phyloP scores from a whole-genome alignment of 2,113 vertebrate genomes.

The Zosterops japonicus region DNA sequence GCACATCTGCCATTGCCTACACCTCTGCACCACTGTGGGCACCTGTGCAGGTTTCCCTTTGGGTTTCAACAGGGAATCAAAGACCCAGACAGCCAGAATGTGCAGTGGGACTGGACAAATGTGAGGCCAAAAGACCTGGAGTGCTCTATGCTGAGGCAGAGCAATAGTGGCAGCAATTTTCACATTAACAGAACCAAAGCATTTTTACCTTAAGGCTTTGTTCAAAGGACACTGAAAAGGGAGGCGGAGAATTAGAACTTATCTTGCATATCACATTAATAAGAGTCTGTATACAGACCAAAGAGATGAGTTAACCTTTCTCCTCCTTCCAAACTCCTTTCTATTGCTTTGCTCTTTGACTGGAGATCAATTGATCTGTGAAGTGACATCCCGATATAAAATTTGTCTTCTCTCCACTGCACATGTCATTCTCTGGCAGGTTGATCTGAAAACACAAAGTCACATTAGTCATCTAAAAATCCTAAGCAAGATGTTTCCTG shows the following conservation, averaged over 20 bases:
- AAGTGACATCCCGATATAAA: background rate
- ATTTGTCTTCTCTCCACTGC: background rate
- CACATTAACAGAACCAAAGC: background rate
- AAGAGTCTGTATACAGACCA: background rate
- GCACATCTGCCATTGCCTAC: background rate
- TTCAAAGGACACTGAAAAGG: background rate
- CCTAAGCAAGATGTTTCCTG: background rate
- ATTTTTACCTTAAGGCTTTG: background rate
- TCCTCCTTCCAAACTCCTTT: background rate
- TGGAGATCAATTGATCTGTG: background rate
- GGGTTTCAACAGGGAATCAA: background rate
- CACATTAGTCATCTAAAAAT: background rate
- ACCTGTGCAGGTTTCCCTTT: background rate
- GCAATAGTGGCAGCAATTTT: background rate
- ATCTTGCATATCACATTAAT: background rate
- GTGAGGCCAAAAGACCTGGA: background rate
- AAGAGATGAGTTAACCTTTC: background rate
- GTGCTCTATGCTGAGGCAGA: background rate
- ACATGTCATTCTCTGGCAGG: background rate
- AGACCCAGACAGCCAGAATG: background rate
- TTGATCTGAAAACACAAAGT: constrained; percentile 5
- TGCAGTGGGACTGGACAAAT: background rate
- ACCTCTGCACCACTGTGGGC: background rate
- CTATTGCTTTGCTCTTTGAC: background rate
- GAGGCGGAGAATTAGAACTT: background rate